Evolutionary conservation across 2,797 vertebrate species (phyloP).

Genomic region (Bryconaethiops microstoma): DNA sequence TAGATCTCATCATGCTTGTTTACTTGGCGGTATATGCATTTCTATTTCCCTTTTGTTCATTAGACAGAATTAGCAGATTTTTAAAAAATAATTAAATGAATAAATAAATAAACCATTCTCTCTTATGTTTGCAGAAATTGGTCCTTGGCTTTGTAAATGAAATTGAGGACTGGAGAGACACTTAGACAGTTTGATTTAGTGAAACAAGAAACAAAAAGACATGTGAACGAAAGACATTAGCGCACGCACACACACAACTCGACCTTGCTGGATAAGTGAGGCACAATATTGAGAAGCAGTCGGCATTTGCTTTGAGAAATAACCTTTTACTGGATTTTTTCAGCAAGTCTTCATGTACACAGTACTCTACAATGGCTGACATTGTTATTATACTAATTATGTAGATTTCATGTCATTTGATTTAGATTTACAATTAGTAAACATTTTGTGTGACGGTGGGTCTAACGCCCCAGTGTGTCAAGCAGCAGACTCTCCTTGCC

Average conservation of each 20-base stretch:
- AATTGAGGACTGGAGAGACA: neutral
- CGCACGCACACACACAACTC: neutral
- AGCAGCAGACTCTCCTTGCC: too few species aligned
- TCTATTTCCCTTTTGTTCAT: neutral
- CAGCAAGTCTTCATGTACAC: neutral
- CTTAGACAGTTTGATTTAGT: neutral
- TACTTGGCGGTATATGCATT: neutral
- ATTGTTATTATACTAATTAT: neutral
- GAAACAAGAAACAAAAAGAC: slow-evolving; percentile 3
- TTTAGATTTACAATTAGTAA: neutral
- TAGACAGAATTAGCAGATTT: neutral
- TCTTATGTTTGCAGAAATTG: neutral
- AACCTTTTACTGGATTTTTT: neutral
- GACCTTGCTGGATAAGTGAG: slow-evolving; percentile 5
- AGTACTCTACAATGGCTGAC: neutral
- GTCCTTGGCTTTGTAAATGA: slow-evolving; percentile 8
- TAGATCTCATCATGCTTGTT: neutral
- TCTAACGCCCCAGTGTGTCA: too few species aligned
- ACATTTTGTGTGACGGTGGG: too few species aligned
- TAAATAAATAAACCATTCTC: neutral
- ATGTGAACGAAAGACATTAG: neutral
- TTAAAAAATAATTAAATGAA: neutral
- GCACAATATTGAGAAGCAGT: neutral
- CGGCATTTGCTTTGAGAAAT: neutral
- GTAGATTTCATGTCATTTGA: neutral